Conservation (phyloP, 2,113 vertebrate genomes). For the human region GRCh38 chr2:158651501-158652000, state of each 20-base stretch:
- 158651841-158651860: background rate
- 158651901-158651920: background rate
- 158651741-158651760: background rate
- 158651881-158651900: rapidly evolving
- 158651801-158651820: background rate
- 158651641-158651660: background rate
- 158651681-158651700: background rate
- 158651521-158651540: background rate
- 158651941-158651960: background rate
- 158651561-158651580: background rate
- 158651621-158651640: background rate
- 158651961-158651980: background rate
- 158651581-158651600: background rate
- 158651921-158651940: background rate
- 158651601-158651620: background rate
- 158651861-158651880: background rate
- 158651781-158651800: background rate
- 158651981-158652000: background rate
- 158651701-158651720: background rate
- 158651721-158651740: background rate
- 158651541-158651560: background rate
- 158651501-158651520: background rate
- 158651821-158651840: background rate
- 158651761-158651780: background rate
- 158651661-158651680: background rate